Evolutionary conservation across 92 coral and sea anemone genomes (phyloP), one percentile per base, ranked within the genome.

Genomic region (Phenganax stokvisi): DNA sequence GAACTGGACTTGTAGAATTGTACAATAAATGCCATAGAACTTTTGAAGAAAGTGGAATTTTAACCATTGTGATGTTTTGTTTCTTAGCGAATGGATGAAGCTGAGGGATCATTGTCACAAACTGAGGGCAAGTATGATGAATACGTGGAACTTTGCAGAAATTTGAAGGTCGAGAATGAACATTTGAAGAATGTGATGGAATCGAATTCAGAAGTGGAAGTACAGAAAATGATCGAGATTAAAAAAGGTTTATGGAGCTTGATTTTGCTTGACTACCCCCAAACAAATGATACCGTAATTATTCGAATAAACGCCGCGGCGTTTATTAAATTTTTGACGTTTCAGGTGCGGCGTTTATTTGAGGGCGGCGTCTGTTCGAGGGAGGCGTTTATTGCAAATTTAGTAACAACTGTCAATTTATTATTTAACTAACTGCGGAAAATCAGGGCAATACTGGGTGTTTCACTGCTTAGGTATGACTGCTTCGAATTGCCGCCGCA

Each of bases 91-190:
- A 85, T 91, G 66, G 89, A 86, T 62, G 96, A 92, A 12, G 62
- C 90, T 73, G 97, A 94, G 71, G 80, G 90, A 11, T 85, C 79
- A n/a, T 87, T 90, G 55, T 92, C 96, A 12, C 98, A 94, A 71
- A 71, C 92, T 47, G 98, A 94, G 67, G 92, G 89, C 84, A 94
- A 94, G 68, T 90, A 85, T 55, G 98, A 89, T 20, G 85, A 93
- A 72, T 97, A 92, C 73, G 91, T 81, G 60, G 96, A 94, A 51
- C 75, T 90, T 62, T 88, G 89, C 80, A 90, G 87, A 79, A 89
- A 76, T 63, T 69, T 82, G 28, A 81, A 87, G 82, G 97, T 88
- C 8, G 98, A 94, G 17, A 92, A 88, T 73, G 85, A 94, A 92
- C 93, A 90, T 54, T 66, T 75, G 72, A 29, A 54, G 37, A 89